A percentile compares a stretch with the other conserved stretches of the same genome.
Conservation (phyloP, 2,113 vertebrate genomes). For the Oreochromis niloticus region DNA sequence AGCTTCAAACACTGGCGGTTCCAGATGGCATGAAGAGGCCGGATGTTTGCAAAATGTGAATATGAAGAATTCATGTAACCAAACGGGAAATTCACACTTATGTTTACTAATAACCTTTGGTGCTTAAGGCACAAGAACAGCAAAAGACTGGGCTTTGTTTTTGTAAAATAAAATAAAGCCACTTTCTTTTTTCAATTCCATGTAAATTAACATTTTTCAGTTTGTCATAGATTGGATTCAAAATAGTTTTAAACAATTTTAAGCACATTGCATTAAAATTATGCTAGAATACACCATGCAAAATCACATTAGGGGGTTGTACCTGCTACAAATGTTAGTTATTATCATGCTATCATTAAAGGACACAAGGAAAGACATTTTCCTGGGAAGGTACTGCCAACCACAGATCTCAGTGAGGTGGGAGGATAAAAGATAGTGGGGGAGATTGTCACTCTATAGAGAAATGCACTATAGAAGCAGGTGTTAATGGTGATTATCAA, state of each 20-base stretch:
- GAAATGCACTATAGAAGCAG: neutral
- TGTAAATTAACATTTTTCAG: neutral
- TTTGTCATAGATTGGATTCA: neutral
- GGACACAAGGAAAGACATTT: neutral
- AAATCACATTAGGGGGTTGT: neutral
- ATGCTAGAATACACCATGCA: neutral
- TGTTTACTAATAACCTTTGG: neutral
- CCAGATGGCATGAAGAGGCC: neutral
- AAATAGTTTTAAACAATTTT: neutral
- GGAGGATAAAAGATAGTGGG: neutral
- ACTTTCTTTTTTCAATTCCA: neutral
- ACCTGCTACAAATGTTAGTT: neutral
- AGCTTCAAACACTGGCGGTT: neutral
- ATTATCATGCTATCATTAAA: neutral
- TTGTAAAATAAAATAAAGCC: neutral
- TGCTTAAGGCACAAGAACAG: neutral
- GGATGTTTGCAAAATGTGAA: neutral
- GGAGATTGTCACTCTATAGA: neutral
- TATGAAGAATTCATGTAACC: neutral
- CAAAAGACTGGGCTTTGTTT: neutral
- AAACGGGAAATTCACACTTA: neutral
- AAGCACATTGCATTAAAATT: neutral
- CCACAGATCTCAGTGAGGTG: neutral
- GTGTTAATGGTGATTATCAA: neutral
- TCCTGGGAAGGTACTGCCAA: neutral